phyloP scores from a whole-genome alignment of 2,888 invertebrate species.

The Smittia aterrima region DNA sequence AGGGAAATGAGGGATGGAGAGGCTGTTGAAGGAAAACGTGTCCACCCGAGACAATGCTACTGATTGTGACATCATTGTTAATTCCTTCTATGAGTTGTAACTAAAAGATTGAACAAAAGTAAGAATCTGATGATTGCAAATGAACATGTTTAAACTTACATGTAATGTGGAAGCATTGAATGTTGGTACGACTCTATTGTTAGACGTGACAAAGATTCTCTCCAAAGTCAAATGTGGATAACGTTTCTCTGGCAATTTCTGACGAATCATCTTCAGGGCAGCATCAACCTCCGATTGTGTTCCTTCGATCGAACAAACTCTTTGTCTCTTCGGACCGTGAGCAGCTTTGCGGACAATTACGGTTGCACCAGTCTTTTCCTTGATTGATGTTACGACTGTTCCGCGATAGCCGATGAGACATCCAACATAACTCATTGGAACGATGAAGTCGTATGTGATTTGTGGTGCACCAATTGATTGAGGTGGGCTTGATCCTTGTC shows the following conservation, averaged over 20 bases:
- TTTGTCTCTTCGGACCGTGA: slow-evolving; percentile 59
- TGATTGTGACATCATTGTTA: slow-evolving; percentile 88
- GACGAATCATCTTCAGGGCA: slow-evolving; percentile 79
- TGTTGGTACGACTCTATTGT: slow-evolving; percentile 46
- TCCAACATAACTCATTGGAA: slow-evolving; percentile 76
- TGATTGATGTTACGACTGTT: slow-evolving; percentile 75
- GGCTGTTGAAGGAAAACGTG: slow-evolving; percentile 95
- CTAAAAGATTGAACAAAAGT: slow-evolving; percentile 53
- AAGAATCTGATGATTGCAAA: slow-evolving; percentile 53
- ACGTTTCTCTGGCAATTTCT: slow-evolving; percentile 77
- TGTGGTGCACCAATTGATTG: slow-evolving; percentile 50
- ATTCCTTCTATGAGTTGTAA: slow-evolving; percentile 87
- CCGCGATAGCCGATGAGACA: slow-evolving; percentile 84
- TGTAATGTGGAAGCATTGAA: slow-evolving; percentile 49
- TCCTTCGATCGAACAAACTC: slow-evolving; percentile 82
- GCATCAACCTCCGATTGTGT: slow-evolving; percentile 73
- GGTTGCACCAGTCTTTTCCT: slow-evolving; percentile 73
- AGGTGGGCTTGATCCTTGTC: slow-evolving; percentile 52
- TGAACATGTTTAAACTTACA: slow-evolving; percentile 45
- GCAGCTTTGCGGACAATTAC: slow-evolving; percentile 64
- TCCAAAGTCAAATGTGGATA: slow-evolving; percentile 76
- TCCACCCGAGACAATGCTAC: slow-evolving; percentile 79
- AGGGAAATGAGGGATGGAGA: slow-evolving; percentile 88
- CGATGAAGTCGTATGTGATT: slow-evolving; percentile 62
- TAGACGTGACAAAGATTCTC: slow-evolving; percentile 50